Percentiles rank a stretch among this genome's conserved stretches.
Evolutionary conservation across 2,888 invertebrate genomes (phyloP).

Genomic region (Diarsia dahlii): DNA sequence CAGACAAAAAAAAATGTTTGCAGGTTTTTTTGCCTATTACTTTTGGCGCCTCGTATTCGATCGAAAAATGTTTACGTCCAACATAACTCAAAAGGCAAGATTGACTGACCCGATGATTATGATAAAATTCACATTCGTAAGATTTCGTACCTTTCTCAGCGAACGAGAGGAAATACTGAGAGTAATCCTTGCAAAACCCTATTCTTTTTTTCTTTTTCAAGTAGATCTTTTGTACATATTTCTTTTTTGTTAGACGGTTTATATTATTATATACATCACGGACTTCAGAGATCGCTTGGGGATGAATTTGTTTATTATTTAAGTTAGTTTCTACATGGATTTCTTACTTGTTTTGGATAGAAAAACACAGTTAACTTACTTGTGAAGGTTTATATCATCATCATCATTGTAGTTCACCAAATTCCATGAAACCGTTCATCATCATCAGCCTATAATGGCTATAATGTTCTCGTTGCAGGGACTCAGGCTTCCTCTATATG

Average conservation of each 20-base stretch:
- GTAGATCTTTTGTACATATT: constrained; percentile 26
- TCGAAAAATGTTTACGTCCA: too few species aligned
- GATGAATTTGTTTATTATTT: constrained; percentile 44
- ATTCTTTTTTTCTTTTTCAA: background rate
- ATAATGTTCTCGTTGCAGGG: too few species aligned
- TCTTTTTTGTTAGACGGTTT: background rate
- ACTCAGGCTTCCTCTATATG: too few species aligned
- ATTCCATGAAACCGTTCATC: too few species aligned
- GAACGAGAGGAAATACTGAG: background rate
- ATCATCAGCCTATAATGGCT: too few species aligned
- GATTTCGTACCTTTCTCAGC: background rate
- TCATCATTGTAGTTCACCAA: too few species aligned
- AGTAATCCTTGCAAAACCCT: background rate
- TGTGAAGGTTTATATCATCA: too few species aligned
- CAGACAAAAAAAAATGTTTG: too few species aligned
- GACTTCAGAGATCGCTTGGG: constrained; percentile 10
- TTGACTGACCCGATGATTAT: background rate
- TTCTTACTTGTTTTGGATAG: constrained; percentile 14
- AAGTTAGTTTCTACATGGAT: constrained; percentile 6
- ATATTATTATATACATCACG: constrained; percentile 21
- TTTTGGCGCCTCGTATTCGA: too few species aligned
- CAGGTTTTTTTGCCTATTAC: too few species aligned
- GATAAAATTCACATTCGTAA: background rate
- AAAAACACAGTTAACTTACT: background rate
- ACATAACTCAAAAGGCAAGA: background rate